Percentiles rank a stretch among this genome's conserved stretches.
Conservation (phyloP, 2,797 vertebrate genomes). For the Oreochromis grahami region DNA sequence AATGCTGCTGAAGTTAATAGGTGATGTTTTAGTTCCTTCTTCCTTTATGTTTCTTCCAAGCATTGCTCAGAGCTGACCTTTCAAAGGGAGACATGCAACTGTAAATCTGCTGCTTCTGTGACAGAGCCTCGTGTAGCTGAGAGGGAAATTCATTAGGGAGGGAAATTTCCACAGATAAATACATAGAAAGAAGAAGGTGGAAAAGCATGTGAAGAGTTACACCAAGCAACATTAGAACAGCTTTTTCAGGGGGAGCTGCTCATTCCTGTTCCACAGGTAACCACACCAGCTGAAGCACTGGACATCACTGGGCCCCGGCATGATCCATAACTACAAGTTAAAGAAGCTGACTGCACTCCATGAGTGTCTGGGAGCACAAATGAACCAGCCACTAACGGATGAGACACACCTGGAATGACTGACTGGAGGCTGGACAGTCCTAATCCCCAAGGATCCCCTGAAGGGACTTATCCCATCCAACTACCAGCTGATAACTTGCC, state of each 20-base stretch:
- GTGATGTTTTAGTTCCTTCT: rapidly evolving
- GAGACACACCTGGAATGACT: rapidly evolving
- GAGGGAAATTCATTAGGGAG: background rate
- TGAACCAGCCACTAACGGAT: rapidly evolving
- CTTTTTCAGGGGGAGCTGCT: background rate
- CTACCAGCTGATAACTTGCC: rapidly evolving
- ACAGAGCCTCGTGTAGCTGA: rapidly evolving
- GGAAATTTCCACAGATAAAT: background rate
- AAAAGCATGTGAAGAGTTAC: background rate
- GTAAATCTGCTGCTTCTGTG: background rate
- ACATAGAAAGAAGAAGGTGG: background rate
- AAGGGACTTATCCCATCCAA: rapidly evolving
- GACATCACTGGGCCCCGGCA: rapidly evolving
- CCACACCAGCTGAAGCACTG: rapidly evolving
- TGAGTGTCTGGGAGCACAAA: rapidly evolving
- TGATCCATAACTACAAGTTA: rapidly evolving
- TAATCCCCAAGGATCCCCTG: background rate
- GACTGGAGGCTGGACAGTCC: background rate
- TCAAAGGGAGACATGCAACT: background rate
- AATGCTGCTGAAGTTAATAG: rapidly evolving
- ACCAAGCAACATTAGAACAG: rapidly evolving
- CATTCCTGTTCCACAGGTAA: background rate
- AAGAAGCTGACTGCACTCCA: rapidly evolving
- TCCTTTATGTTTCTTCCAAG: background rate
- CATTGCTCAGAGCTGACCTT: no score